Evolutionary conservation across 2,888 invertebrate species (phyloP), one percentile per base, ranked within the genome.

Genomic region (Caenorhabditis drosophilae): DNA sequence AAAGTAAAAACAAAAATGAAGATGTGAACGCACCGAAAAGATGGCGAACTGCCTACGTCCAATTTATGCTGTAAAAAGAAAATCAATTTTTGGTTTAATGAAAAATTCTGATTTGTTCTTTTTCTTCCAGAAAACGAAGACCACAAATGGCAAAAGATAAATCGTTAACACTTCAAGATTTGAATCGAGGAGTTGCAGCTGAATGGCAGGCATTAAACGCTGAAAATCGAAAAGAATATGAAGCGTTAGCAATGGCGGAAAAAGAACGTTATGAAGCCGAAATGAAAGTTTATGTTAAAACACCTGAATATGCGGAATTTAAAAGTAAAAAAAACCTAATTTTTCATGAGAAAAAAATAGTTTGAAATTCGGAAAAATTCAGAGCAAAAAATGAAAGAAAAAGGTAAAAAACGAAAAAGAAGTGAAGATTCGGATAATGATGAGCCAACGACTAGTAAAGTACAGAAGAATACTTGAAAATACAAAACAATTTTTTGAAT

Each of bases 21-120:
- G 66, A 59, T 45, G 55, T 55, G 23, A 66, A 66, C 16, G 66
- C 56, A 1, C 66, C 66, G 36, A 59, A 60, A 55, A 35, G 53
- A 0, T 44, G 48, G 27, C 55, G 59, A 20, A 52, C 59, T 11
- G 59, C 55, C 20, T 66, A 66, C 36, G 56, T 60, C 23, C 66
- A 56, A n/a, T 66, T 66, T 25, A 59, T 66, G 1, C 55, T 59
- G 60, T 60, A 20, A 52, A 31, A 27, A 7, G 23, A 6, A 11
- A 22, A 18, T 2, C 22, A n/a, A n/a, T 34, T 48, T 35, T 36
- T 36, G 9, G 4, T 36, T 25, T 16, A 4, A 15, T 18, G 46
- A 4, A 16, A 6, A 18, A 9, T 9, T 11, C 9, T 31, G n/a
- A 4, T 4, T 4, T 16, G 4, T 9, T 27, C 12, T 18, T 9